Evolutionary conservation across 1,140 invertebrate species (phyloP), one percentile per base, ranked within the genome.

Genomic region (Drosophila pachea): DNA sequence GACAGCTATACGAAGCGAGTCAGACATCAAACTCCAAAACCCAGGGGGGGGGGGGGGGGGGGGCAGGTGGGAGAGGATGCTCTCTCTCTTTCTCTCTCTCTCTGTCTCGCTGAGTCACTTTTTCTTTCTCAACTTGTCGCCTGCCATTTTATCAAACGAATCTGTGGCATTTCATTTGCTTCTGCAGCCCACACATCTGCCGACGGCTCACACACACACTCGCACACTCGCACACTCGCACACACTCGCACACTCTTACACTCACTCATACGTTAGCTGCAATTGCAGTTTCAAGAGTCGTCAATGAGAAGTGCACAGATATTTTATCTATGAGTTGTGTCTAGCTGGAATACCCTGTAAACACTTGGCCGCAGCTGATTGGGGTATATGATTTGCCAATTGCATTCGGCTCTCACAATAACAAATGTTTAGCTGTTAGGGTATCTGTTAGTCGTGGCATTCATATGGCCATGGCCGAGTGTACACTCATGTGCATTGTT

Each of bases 91-190:
- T 47, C 42, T 53, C n/a, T 50, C 42, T 42, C 43, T n/a, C 61
- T 36, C 36, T 35, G 36, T 50, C 47, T 54, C 14, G 33, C 76
- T 79, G 56, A 56, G 65, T 82, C 78, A 74, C 78, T 78, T 74
- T 74, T 71, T 74, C 74, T 74, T 74, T 78, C 72, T 77, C 75
- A 83, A 82, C 78, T 78, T 82, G 78, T 78, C 72, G 78, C 74
- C 64, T 72, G 67, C 70, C 78, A 74, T 78, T 82, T 82, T 83
- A 82, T 82, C 78, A 78, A 83, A 78, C 60, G 71, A 82, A 82
- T 82, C 78, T 82, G 68, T 83, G 78, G 78, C 77, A 81, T 82
- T 81, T 82, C 77, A 77, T 74, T 82, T 65, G 73, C 65, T 62
- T 56, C 52, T 42, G 50, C 67, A 36, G 55, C 56, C 65, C 78